Conservation (phyloP, 2,797 vertebrate species). For the Sebastes jordani region DNA sequence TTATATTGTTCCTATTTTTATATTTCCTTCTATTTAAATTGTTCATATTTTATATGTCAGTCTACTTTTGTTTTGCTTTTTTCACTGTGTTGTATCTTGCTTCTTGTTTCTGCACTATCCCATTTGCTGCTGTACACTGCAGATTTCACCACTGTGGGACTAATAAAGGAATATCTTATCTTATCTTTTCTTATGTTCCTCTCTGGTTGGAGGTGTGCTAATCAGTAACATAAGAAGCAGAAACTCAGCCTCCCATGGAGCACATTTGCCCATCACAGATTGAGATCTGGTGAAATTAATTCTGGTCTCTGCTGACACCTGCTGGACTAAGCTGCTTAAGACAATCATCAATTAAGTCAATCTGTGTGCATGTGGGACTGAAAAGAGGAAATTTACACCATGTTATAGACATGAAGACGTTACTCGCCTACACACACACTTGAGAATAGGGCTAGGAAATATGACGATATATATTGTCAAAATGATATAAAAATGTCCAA, state of each 20-base stretch:
- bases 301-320: slow-evolving; percentile 69
- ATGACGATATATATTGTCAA: too few relatives aligned
- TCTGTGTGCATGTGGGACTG: background rate
- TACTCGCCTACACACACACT: background rate
- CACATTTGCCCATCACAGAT: background rate
- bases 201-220: background rate
- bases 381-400: background rate
- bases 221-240: background rate
- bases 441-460: too few relatives aligned
- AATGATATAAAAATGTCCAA: too few relatives aligned
- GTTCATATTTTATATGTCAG: too few relatives aligned
- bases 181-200: background rate
- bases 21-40: too few relatives aligned
- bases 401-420: background rate
- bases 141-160: too few relatives aligned
- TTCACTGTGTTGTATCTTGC: too few relatives aligned
- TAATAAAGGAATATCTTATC: too few relatives aligned
- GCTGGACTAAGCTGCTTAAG: slow-evolving; percentile 19
- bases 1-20: too few relatives aligned
- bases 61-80: too few relatives aligned
- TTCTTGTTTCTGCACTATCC: too few relatives aligned
- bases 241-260: background rate
- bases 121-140: too few relatives aligned
- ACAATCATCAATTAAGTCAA: background rate
- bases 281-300: accelerated